Conservation (phyloP, 2,797 vertebrate species). For the Triplophysa yarkandensis region DNA sequence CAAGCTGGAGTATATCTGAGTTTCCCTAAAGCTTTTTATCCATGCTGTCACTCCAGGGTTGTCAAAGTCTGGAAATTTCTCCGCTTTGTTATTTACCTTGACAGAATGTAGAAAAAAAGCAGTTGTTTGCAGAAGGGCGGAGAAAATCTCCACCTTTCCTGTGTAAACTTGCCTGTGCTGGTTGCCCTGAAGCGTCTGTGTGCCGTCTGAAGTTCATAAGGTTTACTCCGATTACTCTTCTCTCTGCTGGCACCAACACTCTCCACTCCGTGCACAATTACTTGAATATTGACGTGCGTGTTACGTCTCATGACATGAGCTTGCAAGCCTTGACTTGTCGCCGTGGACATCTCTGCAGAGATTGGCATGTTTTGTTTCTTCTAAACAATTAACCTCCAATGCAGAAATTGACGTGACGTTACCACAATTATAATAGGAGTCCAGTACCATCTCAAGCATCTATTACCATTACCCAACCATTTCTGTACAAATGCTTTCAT, state of each 20-base stretch:
- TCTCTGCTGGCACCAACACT: conserved; percentile 18
- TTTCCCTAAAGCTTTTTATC: background rate
- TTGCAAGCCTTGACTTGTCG: conserved; percentile 46
- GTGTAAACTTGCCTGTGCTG: conserved; percentile 55
- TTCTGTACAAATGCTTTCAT: too few relatives aligned
- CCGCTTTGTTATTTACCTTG: conserved; percentile 1
- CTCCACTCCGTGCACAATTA: conserved; percentile 35
- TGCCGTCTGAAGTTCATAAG: conserved; percentile 31
- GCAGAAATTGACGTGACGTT: too few relatives aligned
- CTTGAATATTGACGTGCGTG: conserved; percentile 49
- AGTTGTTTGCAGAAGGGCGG: conserved; percentile 33
- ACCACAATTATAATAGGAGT: too few relatives aligned
- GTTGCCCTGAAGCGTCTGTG: conserved; percentile 9
- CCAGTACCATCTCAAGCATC: too few relatives aligned
- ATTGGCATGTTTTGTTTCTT: conserved; percentile 23
- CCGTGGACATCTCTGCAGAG: conserved; percentile 1
- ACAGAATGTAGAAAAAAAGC: conserved; percentile 24
- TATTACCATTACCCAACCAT: too few relatives aligned
- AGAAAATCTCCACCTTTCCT: conserved; percentile 44
- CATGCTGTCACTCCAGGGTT: conserved; percentile 5
- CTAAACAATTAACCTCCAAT: conserved; percentile 5
- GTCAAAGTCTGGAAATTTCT: conserved; percentile 37
- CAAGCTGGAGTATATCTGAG: background rate
- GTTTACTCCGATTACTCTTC: conserved; percentile 27
- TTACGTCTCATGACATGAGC: conserved; percentile 44